A percentile compares a stretch with the other conserved stretches of the same genome.
phyloP scores from a whole-genome alignment of 2,888 invertebrate genomes.

The Machimus rusticus region DNA sequence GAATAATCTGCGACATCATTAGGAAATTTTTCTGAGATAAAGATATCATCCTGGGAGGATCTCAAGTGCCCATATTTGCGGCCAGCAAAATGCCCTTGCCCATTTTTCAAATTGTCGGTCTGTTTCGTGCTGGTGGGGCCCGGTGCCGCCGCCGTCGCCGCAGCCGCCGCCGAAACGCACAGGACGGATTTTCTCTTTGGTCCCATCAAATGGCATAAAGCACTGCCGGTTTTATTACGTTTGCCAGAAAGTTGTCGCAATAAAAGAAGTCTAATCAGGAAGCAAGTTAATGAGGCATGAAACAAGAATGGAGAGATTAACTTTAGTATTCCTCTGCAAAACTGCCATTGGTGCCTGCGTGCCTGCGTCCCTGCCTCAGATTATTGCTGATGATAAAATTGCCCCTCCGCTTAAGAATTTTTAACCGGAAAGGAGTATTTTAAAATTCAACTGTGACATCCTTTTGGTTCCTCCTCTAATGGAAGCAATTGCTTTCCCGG shows the following conservation, averaged over 20 bases:
- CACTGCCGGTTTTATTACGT: constrained; percentile 29
- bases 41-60: not conserved
- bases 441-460: not conserved
- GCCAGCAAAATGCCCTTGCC: not conserved
- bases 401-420: not conserved
- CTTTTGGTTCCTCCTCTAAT: not conserved
- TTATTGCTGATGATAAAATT: constrained; percentile 25
- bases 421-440: not conserved
- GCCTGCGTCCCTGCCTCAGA: not conserved
- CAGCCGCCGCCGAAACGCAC: not conserved
- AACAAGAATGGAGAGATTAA: constrained; percentile 38
- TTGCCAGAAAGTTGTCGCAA: constrained; percentile 36
- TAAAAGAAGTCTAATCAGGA: constrained; percentile 36
- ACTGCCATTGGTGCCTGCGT: constrained; percentile 25
- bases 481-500: not conserved
- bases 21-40: constrained; percentile 22
- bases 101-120: constrained; percentile 26
- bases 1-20: constrained; percentile 9
- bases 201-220: constrained; percentile 32
- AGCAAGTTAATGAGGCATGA: constrained; percentile 37
- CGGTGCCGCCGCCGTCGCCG: not conserved
- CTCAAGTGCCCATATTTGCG: constrained; percentile 29
- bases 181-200: not conserved
- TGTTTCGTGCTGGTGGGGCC: not conserved
- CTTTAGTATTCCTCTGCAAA: not conserved